Conservation (phyloP, 2,797 vertebrate species). For the Silurus aristotelis region DNA sequence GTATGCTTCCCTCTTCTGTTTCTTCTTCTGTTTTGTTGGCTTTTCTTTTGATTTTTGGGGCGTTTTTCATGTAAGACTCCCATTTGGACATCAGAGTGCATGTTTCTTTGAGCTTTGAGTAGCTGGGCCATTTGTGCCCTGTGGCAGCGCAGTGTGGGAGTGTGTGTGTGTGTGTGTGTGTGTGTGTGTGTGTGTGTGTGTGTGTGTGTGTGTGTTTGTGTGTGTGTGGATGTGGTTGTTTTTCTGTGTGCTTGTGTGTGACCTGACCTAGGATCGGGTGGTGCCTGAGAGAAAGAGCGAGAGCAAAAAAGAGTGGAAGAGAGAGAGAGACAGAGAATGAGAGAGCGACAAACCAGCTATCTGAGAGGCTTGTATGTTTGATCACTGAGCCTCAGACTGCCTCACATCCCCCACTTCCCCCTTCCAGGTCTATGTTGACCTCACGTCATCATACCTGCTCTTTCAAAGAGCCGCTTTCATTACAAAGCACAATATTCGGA, state of each 20-base stretch:
- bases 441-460: slow-evolving; percentile 74
- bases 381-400: slow-evolving; percentile 80
- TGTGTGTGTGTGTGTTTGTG: slow-evolving; percentile 22
- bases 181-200: slow-evolving; percentile 7
- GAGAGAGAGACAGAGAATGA: slow-evolving; percentile 52
- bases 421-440: slow-evolving; percentile 55
- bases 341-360: slow-evolving; percentile 62
- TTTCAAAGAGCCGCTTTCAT: slow-evolving; percentile 80
- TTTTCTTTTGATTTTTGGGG: not conserved
- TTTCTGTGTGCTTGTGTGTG: slow-evolving; percentile 25
- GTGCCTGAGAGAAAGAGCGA: slow-evolving; percentile 53
- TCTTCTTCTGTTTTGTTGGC: not conserved
- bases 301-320: not conserved
- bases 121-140: slow-evolving; percentile 48
- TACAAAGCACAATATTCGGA: slow-evolving; percentile 75
- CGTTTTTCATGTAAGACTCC: slow-evolving; percentile 39
- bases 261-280: slow-evolving; percentile 42
- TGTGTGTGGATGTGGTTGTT: slow-evolving; percentile 14
- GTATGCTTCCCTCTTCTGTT: not conserved
- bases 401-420: slow-evolving; percentile 21
- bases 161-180: slow-evolving; percentile 22
- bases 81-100: slow-evolving; percentile 46
- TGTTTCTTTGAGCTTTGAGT: slow-evolving; percentile 45
- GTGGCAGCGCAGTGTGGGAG: slow-evolving; percentile 18
- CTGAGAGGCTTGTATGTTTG: slow-evolving; percentile 72